phyloP scores from a whole-genome alignment of 2,797 vertebrate species.

The Peromyscus eremicus region DNA sequence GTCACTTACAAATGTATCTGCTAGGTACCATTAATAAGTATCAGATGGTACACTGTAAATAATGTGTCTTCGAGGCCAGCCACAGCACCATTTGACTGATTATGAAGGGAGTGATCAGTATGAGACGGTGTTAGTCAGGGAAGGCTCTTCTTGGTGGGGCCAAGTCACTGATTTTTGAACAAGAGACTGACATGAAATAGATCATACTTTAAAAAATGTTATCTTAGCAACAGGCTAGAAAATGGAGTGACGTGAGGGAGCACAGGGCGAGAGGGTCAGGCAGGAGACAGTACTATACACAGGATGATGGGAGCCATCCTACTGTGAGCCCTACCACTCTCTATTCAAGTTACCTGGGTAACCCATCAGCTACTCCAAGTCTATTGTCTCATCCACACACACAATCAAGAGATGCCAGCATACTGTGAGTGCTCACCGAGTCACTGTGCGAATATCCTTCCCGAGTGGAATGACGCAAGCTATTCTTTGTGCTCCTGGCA shows the following conservation, averaged over 20 bases:
- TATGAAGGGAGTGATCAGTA: neutral
- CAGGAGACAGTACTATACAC: constrained; percentile 46
- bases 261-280: constrained; percentile 37
- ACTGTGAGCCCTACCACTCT: neutral
- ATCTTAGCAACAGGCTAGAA: constrained; percentile 70
- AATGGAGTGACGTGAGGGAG: constrained; percentile 40
- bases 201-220: constrained; percentile 68
- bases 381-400: neutral
- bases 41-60: constrained; percentile 27
- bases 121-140: constrained; percentile 65
- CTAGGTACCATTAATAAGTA: constrained; percentile 38
- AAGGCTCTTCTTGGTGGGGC: constrained; percentile 50
- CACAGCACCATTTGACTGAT: constrained; percentile 45
- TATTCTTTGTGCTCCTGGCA: neutral
- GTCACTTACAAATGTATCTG: neutral
- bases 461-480: neutral
- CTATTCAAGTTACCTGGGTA: constrained; percentile 33
- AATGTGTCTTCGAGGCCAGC: neutral
- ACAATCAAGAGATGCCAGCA: neutral
- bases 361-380: neutral
- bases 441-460: constrained; percentile 30
- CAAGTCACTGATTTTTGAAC: constrained; percentile 72
- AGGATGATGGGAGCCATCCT: neutral
- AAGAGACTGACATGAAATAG: constrained; percentile 65
- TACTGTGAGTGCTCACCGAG: neutral